These are phyloP conservation scores for Gnatocerus cornutus DNA, from an alignment of 2,888 invertebrate genomes.

Conservation along the genomic window DNA sequence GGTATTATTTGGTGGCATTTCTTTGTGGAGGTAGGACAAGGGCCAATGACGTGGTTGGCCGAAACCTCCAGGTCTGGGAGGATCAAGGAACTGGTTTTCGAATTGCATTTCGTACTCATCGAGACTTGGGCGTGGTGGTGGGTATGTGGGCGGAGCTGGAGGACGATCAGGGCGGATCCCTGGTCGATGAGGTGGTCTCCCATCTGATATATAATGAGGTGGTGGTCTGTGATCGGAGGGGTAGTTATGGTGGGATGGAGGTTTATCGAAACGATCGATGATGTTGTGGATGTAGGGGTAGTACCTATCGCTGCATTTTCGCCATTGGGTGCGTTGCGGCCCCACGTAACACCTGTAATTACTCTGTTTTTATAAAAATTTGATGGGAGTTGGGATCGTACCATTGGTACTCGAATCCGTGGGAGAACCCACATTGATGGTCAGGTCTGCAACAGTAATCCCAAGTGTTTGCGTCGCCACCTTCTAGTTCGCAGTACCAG, in stretches of 20 bases:
- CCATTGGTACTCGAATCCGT: conserved; percentile 89
- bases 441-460: conserved; percentile 90
- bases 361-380: too few relatives aligned
- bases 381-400: conserved; percentile 60
- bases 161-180: conserved; percentile 65
- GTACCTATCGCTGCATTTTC: conserved; percentile 89
- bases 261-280: conserved; percentile 59
- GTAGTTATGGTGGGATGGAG: conserved; percentile 54
- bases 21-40: conserved; percentile 86
- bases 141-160: conserved; percentile 66
- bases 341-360: conserved; percentile 88
- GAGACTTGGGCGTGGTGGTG: conserved; percentile 69
- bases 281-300: conserved; percentile 75
- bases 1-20: conserved; percentile 80
- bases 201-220: conserved; percentile 61
- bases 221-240: conserved; percentile 43
- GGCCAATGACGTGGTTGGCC: conserved; percentile 79
- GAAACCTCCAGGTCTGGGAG: conserved; percentile 72
- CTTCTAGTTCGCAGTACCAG: conserved; percentile 89
- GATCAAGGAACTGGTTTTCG: conserved; percentile 70
- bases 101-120: conserved; percentile 68
- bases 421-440: conserved; percentile 88
- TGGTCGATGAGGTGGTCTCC: conserved; percentile 53
- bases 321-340: conserved; percentile 84
- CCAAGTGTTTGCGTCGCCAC: conserved; percentile 81